A percentile compares a stretch with the other conserved stretches of the same genome.
Conservation (phyloP, 2,797 vertebrate genomes). For the Melanotaenia nigrans region DNA sequence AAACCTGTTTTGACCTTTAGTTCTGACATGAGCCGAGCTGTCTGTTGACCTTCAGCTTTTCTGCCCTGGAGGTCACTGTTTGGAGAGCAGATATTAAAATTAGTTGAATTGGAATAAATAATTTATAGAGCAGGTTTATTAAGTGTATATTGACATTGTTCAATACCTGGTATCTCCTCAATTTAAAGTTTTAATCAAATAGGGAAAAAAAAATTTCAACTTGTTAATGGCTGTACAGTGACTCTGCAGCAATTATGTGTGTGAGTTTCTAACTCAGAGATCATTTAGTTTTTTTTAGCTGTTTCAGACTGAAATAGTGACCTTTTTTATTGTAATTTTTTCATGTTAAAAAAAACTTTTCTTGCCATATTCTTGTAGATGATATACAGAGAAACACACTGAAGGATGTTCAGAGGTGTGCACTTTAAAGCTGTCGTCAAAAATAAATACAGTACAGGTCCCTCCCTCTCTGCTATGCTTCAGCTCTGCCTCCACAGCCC, state of each 20-base stretch:
- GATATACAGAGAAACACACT: not conserved
- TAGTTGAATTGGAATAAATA: not conserved
- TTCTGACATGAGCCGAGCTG: not conserved
- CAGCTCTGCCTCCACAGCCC: not conserved
- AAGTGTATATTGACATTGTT: too few relatives aligned
- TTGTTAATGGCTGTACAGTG: not conserved
- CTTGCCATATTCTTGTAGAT: not conserved
- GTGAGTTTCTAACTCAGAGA: not conserved
- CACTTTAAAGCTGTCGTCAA: not conserved
- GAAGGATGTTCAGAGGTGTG: not conserved
- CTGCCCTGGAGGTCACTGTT: not conserved
- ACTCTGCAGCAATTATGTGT: too few relatives aligned
- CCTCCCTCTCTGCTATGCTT: conserved; percentile 1
- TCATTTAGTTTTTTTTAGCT: not conserved
- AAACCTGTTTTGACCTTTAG: not conserved
- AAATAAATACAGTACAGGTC: not conserved
- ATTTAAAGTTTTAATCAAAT: too few relatives aligned
- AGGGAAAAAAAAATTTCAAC: too few relatives aligned
- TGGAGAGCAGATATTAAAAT: not conserved
- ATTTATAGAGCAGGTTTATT: not conserved
- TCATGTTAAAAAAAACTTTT: too few relatives aligned
- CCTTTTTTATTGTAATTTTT: too few relatives aligned
- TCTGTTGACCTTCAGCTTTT: not conserved
- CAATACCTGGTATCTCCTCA: too few relatives aligned
- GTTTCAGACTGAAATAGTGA: not conserved